Percentiles rank a stretch among this genome's conserved stretches.
These are phyloP conservation scores for Calidris pugnax DNA, from an alignment of 2,113 vertebrate genomes.

Conservation along the genomic window DNA sequence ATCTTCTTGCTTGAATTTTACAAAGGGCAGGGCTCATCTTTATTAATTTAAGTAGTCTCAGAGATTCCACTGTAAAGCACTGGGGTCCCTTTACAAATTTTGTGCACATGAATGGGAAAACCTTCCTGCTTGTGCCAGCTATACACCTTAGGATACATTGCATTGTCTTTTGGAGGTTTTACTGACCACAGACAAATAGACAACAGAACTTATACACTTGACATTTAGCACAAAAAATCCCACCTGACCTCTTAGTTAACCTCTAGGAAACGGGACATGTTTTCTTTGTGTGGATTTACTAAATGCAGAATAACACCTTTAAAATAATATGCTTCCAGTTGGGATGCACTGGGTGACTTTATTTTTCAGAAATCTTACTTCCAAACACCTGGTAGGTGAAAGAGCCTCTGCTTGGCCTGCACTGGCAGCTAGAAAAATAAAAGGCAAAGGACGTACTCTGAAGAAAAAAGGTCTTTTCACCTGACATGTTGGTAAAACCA, in stretches of 20 bases:
- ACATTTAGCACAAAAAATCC: background rate
- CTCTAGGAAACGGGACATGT: rapidly evolving
- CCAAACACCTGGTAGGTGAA: background rate
- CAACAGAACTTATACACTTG: background rate
- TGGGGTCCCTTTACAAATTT: background rate
- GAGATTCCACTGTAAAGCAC: rapidly evolving
- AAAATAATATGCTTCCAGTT: background rate
- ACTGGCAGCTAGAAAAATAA: background rate
- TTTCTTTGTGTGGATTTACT: background rate
- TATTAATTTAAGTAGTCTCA: background rate
- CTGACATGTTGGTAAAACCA: background rate
- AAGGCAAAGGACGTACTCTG: rapidly evolving
- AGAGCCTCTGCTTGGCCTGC: background rate
- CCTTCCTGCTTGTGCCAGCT: background rate
- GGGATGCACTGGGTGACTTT: background rate
- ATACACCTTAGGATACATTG: background rate
- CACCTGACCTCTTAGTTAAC: background rate
- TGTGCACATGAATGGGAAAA: background rate
- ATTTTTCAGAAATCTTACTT: background rate
- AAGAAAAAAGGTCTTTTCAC: background rate
- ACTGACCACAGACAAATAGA: background rate
- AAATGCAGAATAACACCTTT: background rate
- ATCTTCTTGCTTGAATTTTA: background rate
- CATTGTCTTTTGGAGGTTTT: background rate
- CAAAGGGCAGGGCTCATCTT: background rate